These are phyloP conservation scores for Thalassoma bifasciatum DNA, from an alignment of 2,113 vertebrate genomes.

Conservation along the genomic window DNA sequence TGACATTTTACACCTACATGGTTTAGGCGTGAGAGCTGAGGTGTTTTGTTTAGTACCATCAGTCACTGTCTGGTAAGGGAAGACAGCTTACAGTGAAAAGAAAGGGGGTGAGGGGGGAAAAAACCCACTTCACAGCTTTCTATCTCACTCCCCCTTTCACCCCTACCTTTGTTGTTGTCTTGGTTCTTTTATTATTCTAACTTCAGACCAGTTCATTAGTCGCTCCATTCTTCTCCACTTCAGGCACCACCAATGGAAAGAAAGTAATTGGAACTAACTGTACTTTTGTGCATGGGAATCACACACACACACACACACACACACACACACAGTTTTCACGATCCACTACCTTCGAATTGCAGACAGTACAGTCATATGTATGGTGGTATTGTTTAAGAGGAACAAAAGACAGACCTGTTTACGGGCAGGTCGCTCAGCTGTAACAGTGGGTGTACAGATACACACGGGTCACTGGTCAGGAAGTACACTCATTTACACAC, in stretches of 20 bases:
- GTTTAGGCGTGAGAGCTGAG: constrained; percentile 36
- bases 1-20: constrained; percentile 26
- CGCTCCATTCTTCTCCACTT: constrained; percentile 40
- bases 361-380: constrained; percentile 48
- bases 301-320: constrained; percentile 27
- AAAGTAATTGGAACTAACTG: constrained; percentile 47
- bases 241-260: constrained; percentile 7
- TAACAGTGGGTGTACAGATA: constrained; percentile 46
- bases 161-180: constrained; percentile 51
- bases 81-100: constrained; percentile 27
- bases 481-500: constrained; percentile 28
- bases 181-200: constrained; percentile 38
- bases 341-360: constrained; percentile 48
- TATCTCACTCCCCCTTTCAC: not conserved
- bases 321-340: constrained; percentile 34
- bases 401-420: constrained; percentile 71
- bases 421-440: constrained; percentile 58
- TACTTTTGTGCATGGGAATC: constrained; percentile 41
- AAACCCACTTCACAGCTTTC: constrained; percentile 16
- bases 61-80: constrained; percentile 46
- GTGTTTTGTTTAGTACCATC: constrained; percentile 40
- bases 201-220: constrained; percentile 40
- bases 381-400: constrained; percentile 63
- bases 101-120: constrained; percentile 12
- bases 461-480: constrained; percentile 50